These are phyloP conservation scores for Cryptocephalus moraei DNA, from an alignment of 2,888 invertebrate species.

Conservation along the genomic window DNA sequence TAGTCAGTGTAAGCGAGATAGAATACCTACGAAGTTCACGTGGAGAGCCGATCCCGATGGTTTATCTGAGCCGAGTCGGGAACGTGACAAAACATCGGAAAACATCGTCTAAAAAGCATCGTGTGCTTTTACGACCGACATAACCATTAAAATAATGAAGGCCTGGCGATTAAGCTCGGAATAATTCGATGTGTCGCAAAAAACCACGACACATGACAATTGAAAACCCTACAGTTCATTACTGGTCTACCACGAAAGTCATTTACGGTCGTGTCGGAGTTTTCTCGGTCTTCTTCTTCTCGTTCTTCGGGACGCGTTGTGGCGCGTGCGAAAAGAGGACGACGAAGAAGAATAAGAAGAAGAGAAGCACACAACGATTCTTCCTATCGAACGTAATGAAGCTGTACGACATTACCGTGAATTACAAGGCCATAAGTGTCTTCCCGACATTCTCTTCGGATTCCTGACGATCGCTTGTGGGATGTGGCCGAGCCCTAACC, in stretches of 20 bases:
- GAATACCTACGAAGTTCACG: no score
- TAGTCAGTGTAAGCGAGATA: no score
- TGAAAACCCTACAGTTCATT: conserved; percentile 10
- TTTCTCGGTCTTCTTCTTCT: no score
- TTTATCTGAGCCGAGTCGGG: no score
- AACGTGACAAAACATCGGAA: no score
- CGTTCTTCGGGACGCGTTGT: neutral
- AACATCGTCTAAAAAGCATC: no score
- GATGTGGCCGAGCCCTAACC: no score
- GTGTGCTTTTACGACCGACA: no score
- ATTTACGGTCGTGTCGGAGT: neutral
- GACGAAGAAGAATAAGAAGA: neutral
- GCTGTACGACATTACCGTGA: conserved; percentile 35
- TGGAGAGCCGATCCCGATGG: no score
- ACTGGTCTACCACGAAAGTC: conserved; percentile 7
- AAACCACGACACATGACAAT: conserved; percentile 5
- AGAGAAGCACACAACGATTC: conserved; percentile 8
- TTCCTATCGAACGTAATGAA: conserved; percentile 28
- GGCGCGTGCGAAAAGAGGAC: conserved; percentile 1
- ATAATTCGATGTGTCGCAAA: no score
- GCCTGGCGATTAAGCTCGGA: no score
- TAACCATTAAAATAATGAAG: no score
- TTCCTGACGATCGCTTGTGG: conserved; percentile 13
- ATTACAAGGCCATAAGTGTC: conserved; percentile 35
- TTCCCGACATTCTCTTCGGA: conserved; percentile 29